phyloP scores from a whole-genome alignment of 2,888 invertebrate genomes.

The Nephrotoma appendiculata region DNA sequence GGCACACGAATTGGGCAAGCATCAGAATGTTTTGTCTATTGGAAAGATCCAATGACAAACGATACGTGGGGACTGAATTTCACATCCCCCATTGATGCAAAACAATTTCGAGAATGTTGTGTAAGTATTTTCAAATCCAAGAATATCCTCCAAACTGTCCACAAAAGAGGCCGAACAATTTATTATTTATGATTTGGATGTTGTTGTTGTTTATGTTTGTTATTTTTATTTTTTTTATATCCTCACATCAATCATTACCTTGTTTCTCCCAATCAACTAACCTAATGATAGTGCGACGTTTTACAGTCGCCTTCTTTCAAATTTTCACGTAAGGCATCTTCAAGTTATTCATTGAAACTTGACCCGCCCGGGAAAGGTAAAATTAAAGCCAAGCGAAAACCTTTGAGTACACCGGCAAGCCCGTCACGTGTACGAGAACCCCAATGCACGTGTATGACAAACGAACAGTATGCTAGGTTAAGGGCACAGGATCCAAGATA shows the following conservation, averaged over 20 bases:
- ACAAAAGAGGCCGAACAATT: neutral
- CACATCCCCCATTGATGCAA: slow-evolving; percentile 92
- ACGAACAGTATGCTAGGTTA: slow-evolving; percentile 78
- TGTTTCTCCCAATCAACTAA: slow-evolving; percentile 35
- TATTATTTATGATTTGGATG: neutral
- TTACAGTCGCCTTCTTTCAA: slow-evolving; percentile 95
- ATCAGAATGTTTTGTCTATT: slow-evolving; percentile 97
- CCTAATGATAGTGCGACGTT: slow-evolving; percentile 44
- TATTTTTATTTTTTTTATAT: neutral
- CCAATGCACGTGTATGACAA: slow-evolving; percentile 90
- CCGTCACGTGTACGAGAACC: slow-evolving; percentile 74
- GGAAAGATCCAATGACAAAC: slow-evolving; percentile 94
- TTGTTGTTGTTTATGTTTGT: neutral
- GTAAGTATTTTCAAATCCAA: slow-evolving; percentile 49
- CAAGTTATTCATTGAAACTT: slow-evolving; percentile 89
- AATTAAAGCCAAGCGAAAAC: slow-evolving; percentile 78
- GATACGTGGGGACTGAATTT: slow-evolving; percentile 98
- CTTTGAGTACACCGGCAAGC: slow-evolving; percentile 84
- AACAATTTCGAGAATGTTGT: slow-evolving; percentile 92
- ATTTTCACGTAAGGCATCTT: slow-evolving; percentile 93
- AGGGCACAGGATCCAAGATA: slow-evolving; percentile 73
- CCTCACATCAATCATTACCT: slow-evolving; percentile 3
- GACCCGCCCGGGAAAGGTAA: slow-evolving; percentile 81
- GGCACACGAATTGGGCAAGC: slow-evolving; percentile 95
- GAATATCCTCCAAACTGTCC: slow-evolving; percentile 8